These are phyloP conservation scores for Aegypius monachus DNA, from an alignment of 2,113 vertebrate genomes.

Conservation along the genomic window DNA sequence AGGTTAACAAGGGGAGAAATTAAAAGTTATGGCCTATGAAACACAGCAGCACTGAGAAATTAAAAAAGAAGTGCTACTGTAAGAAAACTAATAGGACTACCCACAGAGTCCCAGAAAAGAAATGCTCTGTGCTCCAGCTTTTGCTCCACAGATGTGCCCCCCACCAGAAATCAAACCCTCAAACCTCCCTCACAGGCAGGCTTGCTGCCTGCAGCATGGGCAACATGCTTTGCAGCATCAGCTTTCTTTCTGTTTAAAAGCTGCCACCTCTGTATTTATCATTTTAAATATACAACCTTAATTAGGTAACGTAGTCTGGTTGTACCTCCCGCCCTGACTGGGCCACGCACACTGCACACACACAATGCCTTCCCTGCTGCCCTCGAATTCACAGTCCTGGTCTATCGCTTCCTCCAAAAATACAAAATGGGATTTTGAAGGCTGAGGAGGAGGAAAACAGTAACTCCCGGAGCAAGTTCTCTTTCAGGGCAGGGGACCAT, in stretches of 20 bases:
- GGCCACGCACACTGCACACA: rapidly evolving
- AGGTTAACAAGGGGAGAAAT: not conserved
- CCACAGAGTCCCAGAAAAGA: not conserved
- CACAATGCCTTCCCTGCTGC: not conserved
- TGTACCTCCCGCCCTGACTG: rapidly evolving
- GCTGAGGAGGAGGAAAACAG: not conserved
- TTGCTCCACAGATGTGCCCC: not conserved
- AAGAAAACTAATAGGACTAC: slow-evolving; percentile 1
- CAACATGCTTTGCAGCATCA: rapidly evolving
- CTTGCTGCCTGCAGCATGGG: not conserved
- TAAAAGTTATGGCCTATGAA: not conserved
- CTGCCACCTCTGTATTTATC: not conserved
- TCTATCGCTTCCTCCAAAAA: not conserved
- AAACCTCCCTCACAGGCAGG: not conserved
- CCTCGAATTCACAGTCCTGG: not conserved
- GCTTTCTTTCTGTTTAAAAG: not conserved
- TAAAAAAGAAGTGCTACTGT: not conserved
- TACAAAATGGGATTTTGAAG: not conserved
- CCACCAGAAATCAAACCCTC: not conserved
- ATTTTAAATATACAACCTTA: not conserved
- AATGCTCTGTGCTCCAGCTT: not conserved
- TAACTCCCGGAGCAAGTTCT: not conserved
- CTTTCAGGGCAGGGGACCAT: not conserved
- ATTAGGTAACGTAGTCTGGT: not conserved
- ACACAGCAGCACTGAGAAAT: not conserved